Conservation (phyloP, 2,797 vertebrate genomes). For the Spatula clypeata region DNA sequence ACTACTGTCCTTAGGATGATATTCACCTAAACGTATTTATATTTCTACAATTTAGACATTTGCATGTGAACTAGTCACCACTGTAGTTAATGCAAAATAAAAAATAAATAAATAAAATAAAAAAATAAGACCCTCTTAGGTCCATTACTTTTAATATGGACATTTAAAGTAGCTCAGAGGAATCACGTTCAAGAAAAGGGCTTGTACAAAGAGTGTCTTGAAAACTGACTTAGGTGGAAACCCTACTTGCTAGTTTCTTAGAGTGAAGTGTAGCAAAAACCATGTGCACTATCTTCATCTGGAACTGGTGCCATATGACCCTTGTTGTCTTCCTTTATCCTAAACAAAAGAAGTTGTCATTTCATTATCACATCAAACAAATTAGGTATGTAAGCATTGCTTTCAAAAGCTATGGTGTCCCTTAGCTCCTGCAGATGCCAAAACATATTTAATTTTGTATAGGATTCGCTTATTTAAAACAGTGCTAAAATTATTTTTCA, state of each 20-base stretch:
- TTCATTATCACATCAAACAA: neutral
- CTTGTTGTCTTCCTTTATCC: neutral
- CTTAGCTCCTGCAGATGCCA: neutral
- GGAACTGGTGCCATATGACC: neutral
- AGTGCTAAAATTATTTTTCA: neutral
- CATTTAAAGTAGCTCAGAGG: neutral
- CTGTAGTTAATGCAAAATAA: neutral
- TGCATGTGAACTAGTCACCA: neutral
- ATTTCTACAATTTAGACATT: neutral
- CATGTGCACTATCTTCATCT: neutral
- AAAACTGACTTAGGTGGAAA: neutral
- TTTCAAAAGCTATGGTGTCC: neutral
- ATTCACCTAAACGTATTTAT: neutral
- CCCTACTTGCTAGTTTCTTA: neutral
- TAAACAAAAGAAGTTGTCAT: neutral
- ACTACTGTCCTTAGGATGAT: neutral
- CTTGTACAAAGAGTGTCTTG: neutral
- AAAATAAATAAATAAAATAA: too few relatives aligned
- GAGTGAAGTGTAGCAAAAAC: accelerated
- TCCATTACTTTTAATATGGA: neutral
- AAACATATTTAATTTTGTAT: neutral
- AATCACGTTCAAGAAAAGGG: accelerated
- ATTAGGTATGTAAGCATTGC: accelerated
- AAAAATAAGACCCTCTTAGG: neutral
- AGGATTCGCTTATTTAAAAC: neutral